Evolutionary conservation across 2,113 vertebrate genomes (phyloP), one percentile per base, ranked within the genome.

Genomic region (Noturus placidus): DNA sequence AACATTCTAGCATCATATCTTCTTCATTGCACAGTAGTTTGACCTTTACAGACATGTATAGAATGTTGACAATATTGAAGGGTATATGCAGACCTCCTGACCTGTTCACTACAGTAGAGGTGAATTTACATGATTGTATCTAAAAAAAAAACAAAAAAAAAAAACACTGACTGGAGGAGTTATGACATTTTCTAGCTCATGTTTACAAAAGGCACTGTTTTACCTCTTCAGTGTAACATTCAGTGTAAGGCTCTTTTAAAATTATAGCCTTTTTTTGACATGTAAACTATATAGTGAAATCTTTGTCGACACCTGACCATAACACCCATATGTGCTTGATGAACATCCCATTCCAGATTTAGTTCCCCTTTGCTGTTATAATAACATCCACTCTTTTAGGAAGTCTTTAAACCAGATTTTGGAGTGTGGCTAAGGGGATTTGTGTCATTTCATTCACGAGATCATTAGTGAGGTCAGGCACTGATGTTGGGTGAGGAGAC

Each of bases 141-240:
- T 72, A 77, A 33, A 69, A 67, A 19, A n/a, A 79, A 20, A 15
- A 70, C 13, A 61, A 77, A 33, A 69, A 67, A 19, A n/a, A 79
- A 20, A 15, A 70, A 8, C 17, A 80, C 25, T n/a, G 54, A 52
- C 27, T 86, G 14, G 33, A 54, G 22, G 65, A 59, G 72, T 67
- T 35, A 78, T 61, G 25, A 83, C 65, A 83, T 30, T 27, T 33
- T 86, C 78, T 50, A 76, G 27, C 20, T 25, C 72, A 67, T 61
- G 20, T 83, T 88, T 77, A 87, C 70, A 77, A 86, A 86, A 77
- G 81, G 74, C 80, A 86, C 87, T 72, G 82, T 86, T 52, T 72
- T 74, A 27, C 33, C 33, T 57, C 52, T 74, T 79, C 33, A 69
- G 17, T 82, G 35, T 78, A 86, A 89, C 72, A 89, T 83, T 86